A percentile compares a stretch with the other conserved stretches of the same genome.
phyloP scores from a whole-genome alignment of 2,888 invertebrate species.

The Ectemnius lituratus region DNA sequence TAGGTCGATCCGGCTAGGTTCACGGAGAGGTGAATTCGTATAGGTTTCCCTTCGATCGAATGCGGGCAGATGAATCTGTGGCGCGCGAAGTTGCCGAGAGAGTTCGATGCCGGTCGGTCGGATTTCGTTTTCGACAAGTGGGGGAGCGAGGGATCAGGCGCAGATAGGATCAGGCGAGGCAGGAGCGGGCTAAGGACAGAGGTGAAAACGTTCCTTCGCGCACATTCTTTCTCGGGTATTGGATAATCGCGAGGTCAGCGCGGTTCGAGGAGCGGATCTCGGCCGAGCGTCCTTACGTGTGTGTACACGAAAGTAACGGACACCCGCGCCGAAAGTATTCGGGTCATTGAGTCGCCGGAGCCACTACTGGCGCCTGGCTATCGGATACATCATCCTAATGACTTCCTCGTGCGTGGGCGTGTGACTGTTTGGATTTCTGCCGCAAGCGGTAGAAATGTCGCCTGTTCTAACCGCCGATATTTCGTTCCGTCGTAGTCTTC shows the following conservation, averaged over 20 bases:
- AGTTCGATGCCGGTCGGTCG: neutral
- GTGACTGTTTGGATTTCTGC: conserved; percentile 46
- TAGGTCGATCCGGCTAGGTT: too few relatives aligned
- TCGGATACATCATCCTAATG: conserved; percentile 62
- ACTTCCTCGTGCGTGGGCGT: conserved; percentile 58
- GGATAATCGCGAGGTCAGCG: conserved; percentile 55
- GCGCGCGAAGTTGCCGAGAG: too few relatives aligned
- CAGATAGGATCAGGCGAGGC: conserved; percentile 40
- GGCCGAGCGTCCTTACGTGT: too few relatives aligned
- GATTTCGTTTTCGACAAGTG: conserved; percentile 28
- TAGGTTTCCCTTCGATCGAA: too few relatives aligned
- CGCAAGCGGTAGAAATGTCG: neutral
- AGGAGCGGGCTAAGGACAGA: conserved; percentile 35
- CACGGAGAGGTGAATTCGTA: too few relatives aligned
- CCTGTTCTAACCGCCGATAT: conserved; percentile 20
- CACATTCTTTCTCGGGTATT: conserved; percentile 47
- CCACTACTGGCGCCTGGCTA: conserved; percentile 39
- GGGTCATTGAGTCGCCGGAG: conserved; percentile 37
- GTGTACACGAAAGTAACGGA: conserved; percentile 40
- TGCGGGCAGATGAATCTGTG: too few relatives aligned
- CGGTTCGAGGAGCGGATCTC: conserved; percentile 11
- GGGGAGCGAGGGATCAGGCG: conserved; percentile 9
- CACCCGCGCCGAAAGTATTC: conserved; percentile 47
- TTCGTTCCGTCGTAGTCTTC: neutral
- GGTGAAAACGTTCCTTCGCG: conserved; percentile 47